phyloP scores from a whole-genome alignment of 1,140 invertebrate genomes.

The Pemphigus obesinymphae region DNA sequence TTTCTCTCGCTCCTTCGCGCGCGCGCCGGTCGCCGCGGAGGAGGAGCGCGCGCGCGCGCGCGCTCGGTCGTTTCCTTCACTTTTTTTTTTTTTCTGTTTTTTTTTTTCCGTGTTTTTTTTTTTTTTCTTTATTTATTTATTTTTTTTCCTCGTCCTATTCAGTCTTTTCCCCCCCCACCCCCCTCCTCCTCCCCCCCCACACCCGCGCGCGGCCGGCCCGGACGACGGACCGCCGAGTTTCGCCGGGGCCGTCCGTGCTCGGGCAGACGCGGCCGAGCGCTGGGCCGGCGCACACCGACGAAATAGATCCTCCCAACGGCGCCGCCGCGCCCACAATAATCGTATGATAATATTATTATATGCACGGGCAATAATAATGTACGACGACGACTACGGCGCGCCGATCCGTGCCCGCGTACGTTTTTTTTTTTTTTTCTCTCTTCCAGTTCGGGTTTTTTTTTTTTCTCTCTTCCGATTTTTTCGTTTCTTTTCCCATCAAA shows the following conservation, averaged over 20 bases:
- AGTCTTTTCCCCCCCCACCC: too few species aligned
- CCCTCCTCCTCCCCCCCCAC: not conserved
- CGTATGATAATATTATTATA: too few species aligned
- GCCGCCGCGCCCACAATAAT: conserved; percentile 17
- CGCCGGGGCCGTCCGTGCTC: not conserved
- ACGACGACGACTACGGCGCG: too few species aligned
- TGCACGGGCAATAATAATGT: too few species aligned
- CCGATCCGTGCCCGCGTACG: too few species aligned
- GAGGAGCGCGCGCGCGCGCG: conserved; percentile 9
- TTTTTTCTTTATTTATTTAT: not conserved
- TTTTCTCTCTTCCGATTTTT: not conserved
- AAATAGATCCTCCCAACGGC: conserved; percentile 9
- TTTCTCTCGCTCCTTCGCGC: conserved; percentile 2
- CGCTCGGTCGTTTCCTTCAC: not conserved
- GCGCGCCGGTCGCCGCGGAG: not conserved
- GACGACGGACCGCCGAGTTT: not conserved
- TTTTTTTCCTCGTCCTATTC: not conserved
- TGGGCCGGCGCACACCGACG: conserved; percentile 26
- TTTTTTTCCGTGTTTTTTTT: not conserved
- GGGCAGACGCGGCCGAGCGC: not conserved
- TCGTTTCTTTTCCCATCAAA: not conserved
- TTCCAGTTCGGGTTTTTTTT: not conserved
- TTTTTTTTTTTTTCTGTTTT: not conserved
- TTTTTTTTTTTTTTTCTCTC: not conserved
- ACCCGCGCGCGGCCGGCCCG: not conserved